These are phyloP conservation scores for Leptodon cayanensis DNA, from an alignment of 2,797 vertebrate species.

Conservation along the genomic window DNA sequence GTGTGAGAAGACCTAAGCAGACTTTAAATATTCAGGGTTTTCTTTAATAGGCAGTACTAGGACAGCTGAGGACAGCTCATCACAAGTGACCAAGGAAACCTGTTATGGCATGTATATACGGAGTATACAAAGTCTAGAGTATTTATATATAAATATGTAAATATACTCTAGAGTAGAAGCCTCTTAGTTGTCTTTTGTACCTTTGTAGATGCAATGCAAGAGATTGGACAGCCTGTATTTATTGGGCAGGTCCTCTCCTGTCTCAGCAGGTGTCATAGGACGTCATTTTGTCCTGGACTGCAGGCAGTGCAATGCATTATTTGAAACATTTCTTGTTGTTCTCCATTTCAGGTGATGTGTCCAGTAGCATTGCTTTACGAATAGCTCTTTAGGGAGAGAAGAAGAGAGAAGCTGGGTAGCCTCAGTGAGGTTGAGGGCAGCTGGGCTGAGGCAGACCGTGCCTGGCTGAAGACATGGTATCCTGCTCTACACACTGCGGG, in stretches of 20 bases:
- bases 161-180: background rate
- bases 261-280: background rate
- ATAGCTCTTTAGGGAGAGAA: background rate
- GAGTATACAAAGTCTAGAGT: background rate
- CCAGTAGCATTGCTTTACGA: background rate
- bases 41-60: background rate
- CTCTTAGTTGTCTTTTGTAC: background rate
- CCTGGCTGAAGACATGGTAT: background rate
- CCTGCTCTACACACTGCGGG: background rate
- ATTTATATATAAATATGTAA: background rate
- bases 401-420: background rate
- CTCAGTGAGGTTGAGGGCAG: rapidly evolving
- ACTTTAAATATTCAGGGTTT: background rate
- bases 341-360: background rate
- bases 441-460: background rate
- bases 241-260: background rate
- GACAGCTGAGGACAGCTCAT: background rate
- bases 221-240: background rate
- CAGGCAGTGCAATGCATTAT: background rate
- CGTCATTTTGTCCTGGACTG: background rate
- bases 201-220: background rate
- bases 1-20: background rate
- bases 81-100: background rate
- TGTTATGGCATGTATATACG: background rate
- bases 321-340: background rate